Base-by-base conservation (phyloP, 2,797 vertebrate species). In the Danio choprae region DNA sequence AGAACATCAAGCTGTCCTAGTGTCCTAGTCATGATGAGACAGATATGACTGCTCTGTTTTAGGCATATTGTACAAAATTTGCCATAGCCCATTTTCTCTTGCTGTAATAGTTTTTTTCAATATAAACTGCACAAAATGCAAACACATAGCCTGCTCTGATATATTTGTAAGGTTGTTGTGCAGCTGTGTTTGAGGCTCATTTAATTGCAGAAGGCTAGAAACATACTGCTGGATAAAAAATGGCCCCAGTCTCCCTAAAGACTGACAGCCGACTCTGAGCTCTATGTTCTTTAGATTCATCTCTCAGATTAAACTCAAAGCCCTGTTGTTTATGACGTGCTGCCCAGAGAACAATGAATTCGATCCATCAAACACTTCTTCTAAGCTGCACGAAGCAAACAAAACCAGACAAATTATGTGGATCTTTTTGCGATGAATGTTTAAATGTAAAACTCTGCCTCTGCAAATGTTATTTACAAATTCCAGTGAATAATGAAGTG, bases 221-320 rank as follows among this genome's bases (percentile, higher is more conserved):
- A 74, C 36, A 51, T 13, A 51, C 22, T 7, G 40, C 15, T 48
- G 78, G 65, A 11, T 53, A 10, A 74, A 67, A 58, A n/a, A 48
- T 29, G 18, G 41, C 62, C 29, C 38, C 41, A 59, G 29, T 60
- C 40, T 74, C 63, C 38, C 38, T 63, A 29, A 20, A 73, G 41
- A 56, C 48, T 55, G 63, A 72, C 46, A 75, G 65, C n/a, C 16
- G 44, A 36, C 38, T 13, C 13, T 29, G 9, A 22, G 36, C 46
- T 63, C 59, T 48, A n/a, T 29, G 62, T 53, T 77, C 36, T 70
- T 22, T 46, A 22, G 68, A 78, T 78, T 78, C 46, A 69, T 76
- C 58, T 36, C 64, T 62, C 51, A 58, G 29, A 51, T 78, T 65
- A 65, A 64, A 29, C 20, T 38, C 10, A 55, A 38, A 48, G 10